Evolutionary conservation across 2,888 invertebrate species (phyloP).

Genomic region (Drosophila prolongata): DNA sequence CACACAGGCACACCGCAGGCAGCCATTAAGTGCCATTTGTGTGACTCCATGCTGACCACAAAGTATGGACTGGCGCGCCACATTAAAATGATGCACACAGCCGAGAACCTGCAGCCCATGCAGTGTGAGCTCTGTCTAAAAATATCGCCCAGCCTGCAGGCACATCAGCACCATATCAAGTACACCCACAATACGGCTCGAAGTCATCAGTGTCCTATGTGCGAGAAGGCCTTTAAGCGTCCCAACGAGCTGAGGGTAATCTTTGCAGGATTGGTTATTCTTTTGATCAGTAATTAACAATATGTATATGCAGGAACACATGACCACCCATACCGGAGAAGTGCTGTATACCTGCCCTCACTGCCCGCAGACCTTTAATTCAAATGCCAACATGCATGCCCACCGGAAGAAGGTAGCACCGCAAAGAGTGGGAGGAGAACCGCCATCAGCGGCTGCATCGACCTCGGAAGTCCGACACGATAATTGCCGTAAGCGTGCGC

Average conservation of each 20-base stretch:
- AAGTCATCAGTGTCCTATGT: constrained; percentile 81
- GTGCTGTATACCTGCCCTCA: constrained; percentile 83
- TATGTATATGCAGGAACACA: constrained; percentile 74
- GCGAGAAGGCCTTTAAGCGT: constrained; percentile 82
- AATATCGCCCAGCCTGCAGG: constrained; percentile 75
- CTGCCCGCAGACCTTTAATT: constrained; percentile 84
- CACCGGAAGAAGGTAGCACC: constrained; percentile 83
- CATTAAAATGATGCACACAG: constrained; percentile 80
- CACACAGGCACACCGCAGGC: constrained; percentile 76
- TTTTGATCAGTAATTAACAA: background rate
- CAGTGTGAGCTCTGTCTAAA: constrained; percentile 79
- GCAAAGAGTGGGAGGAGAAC: constrained; percentile 80
- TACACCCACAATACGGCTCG: constrained; percentile 80
- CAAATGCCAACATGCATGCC: constrained; percentile 84
- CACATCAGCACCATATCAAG: constrained; percentile 79
- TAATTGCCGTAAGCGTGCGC: constrained; percentile 59
- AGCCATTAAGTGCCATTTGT: constrained; percentile 78
- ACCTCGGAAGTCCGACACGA: constrained; percentile 51
- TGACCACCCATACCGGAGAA: constrained; percentile 83
- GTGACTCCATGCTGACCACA: constrained; percentile 74
- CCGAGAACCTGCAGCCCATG: constrained; percentile 73
- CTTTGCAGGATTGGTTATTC: background rate
- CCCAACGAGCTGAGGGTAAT: constrained; percentile 74
- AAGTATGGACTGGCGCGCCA: constrained; percentile 81
- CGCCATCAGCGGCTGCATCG: constrained; percentile 46